Evolutionary conservation across 2,888 invertebrate species (phyloP), one percentile per base, ranked within the genome.

Genomic region (Yponomeuta malinellus): DNA sequence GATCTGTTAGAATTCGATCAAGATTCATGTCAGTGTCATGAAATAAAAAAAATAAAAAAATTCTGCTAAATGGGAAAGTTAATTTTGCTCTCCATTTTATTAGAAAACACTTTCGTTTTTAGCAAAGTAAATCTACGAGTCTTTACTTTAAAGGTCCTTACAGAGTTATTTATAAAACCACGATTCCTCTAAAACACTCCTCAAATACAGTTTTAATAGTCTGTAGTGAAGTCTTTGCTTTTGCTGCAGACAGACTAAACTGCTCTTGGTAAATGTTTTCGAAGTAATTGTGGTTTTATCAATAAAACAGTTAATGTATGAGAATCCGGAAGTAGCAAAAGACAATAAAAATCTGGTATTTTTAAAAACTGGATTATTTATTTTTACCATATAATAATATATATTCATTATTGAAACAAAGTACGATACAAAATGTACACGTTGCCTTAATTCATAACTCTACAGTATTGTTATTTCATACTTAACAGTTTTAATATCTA

Each of bases 391-490:
- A 93, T 93, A 93, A 94, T 94, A 94, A 91, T 92, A 94, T 94
- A 94, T 94, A 94, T 94, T 94, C 93, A 94, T 93, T 86, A 85
- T 87, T 87, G 87, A 93, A 94, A 94, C 94, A 94, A 94, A 94
- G 93, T 94, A 95, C 94, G 93, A 94, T 95, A 95, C 94, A 95
- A 94, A 95, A 95, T 95, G 93, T 95, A 95, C 94, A 95, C 93
- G 93, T 93, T 93, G 93, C 93, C 89, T 90, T 88, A 87, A 83
- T 85, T 80, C 79, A 85, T 87, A 89, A 87, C 89, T 71, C 65
- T 90, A 90, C 87, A 80, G 78, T 84, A 86, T 85, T 87, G 85
- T 88, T 89, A 89, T 79, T 88, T 85, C 85, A 85, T 93, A 93
- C 94, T 93, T 94, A 94, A 93, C 89, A 87, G 81, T 88, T 87